Evolutionary conservation across 2,888 invertebrate genomes (phyloP), one percentile per base, ranked within the genome.

Genomic region (Pheosia tremula): DNA sequence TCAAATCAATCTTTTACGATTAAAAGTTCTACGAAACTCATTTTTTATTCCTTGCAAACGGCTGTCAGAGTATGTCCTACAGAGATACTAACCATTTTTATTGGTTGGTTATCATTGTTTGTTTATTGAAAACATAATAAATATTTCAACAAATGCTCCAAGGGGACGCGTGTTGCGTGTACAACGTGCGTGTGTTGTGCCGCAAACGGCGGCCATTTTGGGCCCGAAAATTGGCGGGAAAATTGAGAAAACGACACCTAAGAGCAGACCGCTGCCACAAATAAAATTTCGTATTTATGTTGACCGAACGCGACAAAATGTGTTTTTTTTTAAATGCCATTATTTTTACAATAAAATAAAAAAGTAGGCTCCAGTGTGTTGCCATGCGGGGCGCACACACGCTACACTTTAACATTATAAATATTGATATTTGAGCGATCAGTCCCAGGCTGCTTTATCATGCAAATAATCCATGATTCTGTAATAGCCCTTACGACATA

Each of bases 161-260:
- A 72, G 72, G 68, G 77, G 73, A 65, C 78, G 60, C 71, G 63
- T 72, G 65, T 89, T 79, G 89, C 89, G 88, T 89, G 89, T 70
- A 61, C 69, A 54, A 66, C 69, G 81, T 85, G 88, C 88, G 89
- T 89, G 88, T 74, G 72, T 73, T 75, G 76, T 72, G 78, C 83
- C 83, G 83, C 74, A 78, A 72, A 77, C 75, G 79, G 80, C 85
- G 81, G 88, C 90, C 91, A 92, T 92, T 89, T 91, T 90, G 90
- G 84, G 77, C 83, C 82, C 85, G 81, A 79, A 89, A 89, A 91
- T 90, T 90, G 89, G 87, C 86, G 86, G 89, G 82, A 85, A 89
- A 90, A 91, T 90, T 88, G 87, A 88, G 88, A 89, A 86, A 90
- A 90, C 88, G 84, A 89, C 91, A 91, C 90, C 89, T 89, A 5